Percentiles rank a stretch among this genome's conserved stretches.
phyloP scores from a whole-genome alignment of 2,113 vertebrate genomes.

The Polypterus bichir region DNA sequence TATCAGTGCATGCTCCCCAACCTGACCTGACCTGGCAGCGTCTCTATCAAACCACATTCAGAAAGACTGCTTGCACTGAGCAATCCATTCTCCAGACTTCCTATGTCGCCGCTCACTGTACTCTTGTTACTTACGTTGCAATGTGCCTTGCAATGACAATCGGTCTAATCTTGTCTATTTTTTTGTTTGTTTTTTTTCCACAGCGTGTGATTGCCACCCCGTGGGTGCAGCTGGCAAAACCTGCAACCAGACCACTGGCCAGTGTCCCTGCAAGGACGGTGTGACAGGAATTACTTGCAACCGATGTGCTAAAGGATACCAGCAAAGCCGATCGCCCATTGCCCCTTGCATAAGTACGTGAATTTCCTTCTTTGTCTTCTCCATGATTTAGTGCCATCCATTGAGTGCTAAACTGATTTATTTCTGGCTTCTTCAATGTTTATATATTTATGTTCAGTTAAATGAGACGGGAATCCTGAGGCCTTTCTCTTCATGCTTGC shows the following conservation, averaged over 20 bases:
- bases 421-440: no score
- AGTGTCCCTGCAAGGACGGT: conserved; percentile 97
- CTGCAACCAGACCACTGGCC: conserved; percentile 97
- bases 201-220: conserved; percentile 97
- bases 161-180: no score
- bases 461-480: no score
- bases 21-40: no score
- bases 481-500: no score
- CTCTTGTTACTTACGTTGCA: conserved; percentile 14
- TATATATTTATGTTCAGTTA: no score
- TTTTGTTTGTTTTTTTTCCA: conserved; percentile 45
- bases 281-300: conserved; percentile 98
- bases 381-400: no score
- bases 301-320: conserved; percentile 95
- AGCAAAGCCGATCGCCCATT: conserved; percentile 96
- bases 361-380: conserved; percentile 11
- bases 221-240: conserved; percentile 96
- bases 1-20: no score
- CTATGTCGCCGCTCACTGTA: neutral
- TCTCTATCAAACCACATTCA: no score
- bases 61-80: no score
- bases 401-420: no score
- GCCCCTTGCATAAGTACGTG: conserved; percentile 97
- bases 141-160: conserved; percentile 15
- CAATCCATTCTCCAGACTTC: no score